A percentile compares a stretch with the other conserved stretches of the same genome.
Conservation (phyloP, 2,888 invertebrate species). For the Lasioglossum morio region DNA sequence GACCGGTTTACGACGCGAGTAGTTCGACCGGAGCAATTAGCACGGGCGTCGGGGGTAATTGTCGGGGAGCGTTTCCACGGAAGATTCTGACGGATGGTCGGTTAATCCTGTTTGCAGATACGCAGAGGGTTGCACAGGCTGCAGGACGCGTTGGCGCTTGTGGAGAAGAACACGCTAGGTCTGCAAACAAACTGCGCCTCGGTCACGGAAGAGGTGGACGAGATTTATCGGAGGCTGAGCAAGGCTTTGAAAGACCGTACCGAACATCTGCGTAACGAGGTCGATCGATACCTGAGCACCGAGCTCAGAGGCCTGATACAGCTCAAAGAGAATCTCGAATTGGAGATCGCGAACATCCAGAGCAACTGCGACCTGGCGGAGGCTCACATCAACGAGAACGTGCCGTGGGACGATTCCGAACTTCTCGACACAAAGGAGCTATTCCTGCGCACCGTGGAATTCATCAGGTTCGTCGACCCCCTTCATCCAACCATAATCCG, state of each 20-base stretch:
- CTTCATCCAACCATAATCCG: neutral
- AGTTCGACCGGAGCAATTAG: neutral
- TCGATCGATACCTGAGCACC: constrained; percentile 95
- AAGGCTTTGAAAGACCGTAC: constrained; percentile 96
- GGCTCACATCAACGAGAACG: constrained; percentile 95
- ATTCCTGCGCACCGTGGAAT: constrained; percentile 97
- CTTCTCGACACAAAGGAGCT: constrained; percentile 98
- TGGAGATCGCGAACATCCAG: constrained; percentile 97
- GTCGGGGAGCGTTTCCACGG: neutral
- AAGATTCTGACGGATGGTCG: constrained; percentile 18
- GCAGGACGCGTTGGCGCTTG: constrained; percentile 93
- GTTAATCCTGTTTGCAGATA: constrained; percentile 85
- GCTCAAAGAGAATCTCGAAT: constrained; percentile 96
- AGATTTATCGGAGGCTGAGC: constrained; percentile 93
- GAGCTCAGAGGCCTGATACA: constrained; percentile 94
- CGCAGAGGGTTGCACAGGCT: constrained; percentile 94
- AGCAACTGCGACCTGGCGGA: constrained; percentile 99
- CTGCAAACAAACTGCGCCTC: constrained; percentile 95
- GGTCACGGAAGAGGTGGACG: constrained; percentile 97
- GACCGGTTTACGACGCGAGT: neutral
- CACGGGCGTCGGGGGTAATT: neutral
- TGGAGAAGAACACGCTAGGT: constrained; percentile 95
- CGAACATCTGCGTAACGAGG: constrained; percentile 93
- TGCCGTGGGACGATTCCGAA: constrained; percentile 96
- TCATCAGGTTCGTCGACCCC: constrained; percentile 87